Conservation (phyloP, 2,113 vertebrate species). For the Daubentonia madagascariensis region DNA sequence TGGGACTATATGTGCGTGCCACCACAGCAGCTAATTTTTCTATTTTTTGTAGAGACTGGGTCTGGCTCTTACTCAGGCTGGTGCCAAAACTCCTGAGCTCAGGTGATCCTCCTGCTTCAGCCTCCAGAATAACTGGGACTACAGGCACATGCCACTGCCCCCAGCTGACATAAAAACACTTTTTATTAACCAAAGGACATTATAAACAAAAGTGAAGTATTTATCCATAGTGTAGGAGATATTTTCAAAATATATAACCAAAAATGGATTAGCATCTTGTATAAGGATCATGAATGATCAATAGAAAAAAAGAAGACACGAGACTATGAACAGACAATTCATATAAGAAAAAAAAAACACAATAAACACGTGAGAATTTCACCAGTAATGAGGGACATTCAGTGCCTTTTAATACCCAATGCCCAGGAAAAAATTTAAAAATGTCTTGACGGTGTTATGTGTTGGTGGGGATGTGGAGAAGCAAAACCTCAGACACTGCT, state of each 20-base stretch:
- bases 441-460: background rate
- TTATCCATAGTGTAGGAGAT: background rate
- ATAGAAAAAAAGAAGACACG: background rate
- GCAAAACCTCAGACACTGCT: background rate
- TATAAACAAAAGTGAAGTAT: background rate
- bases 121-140: too few species aligned
- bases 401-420: background rate
- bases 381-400: rapidly evolving
- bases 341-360: background rate
- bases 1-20: too few species aligned
- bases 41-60: too few species aligned
- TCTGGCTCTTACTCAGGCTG: too few species aligned
- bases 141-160: too few species aligned
- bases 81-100: too few species aligned
- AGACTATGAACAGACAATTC: background rate
- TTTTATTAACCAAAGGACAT: background rate
- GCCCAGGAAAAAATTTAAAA: background rate
- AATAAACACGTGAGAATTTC: background rate
- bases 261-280: background rate
- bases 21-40: too few species aligned
- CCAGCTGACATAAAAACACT: background rate
- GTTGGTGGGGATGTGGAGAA: background rate
- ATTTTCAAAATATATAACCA: background rate
- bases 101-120: too few species aligned
- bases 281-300: background rate